These are phyloP conservation scores for Amaurobius ferox DNA, from an alignment of 2,888 invertebrate species.

Conservation along the genomic window DNA sequence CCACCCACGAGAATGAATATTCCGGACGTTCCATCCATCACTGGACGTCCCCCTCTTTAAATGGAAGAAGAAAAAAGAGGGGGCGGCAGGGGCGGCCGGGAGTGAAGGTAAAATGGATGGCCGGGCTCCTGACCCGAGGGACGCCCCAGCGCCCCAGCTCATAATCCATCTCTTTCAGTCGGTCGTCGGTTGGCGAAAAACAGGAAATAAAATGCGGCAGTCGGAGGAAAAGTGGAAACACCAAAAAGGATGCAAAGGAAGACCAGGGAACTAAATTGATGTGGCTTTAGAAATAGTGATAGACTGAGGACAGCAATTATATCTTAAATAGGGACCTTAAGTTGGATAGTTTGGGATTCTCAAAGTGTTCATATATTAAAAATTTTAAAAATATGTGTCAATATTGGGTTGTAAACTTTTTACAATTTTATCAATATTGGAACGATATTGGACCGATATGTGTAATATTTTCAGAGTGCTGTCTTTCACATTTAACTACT, in stretches of 20 bases:
- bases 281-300: neutral
- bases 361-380: no score
- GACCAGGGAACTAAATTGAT: neutral
- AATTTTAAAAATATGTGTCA: no score
- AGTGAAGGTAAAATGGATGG: constrained; percentile 52
- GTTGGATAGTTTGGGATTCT: no score
- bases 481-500: no score
- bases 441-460: no score
- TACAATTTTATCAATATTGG: no score
- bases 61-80: neutral
- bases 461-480: no score
- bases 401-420: no score
- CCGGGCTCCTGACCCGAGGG: constrained; percentile 58
- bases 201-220: constrained; percentile 21
- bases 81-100: neutral
- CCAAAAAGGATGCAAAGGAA: constrained; percentile 1
- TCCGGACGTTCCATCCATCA: constrained; percentile 15
- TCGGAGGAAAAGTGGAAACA: neutral
- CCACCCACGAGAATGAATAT: constrained; percentile 1
- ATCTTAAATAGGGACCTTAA: no score
- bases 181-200: constrained; percentile 28
- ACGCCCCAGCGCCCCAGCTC: constrained; percentile 59
- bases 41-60: neutral
- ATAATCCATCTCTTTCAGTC: constrained; percentile 70
- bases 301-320: neutral